These are phyloP conservation scores for Turritopsis rubra DNA, from an alignment of 30 jellyfish, hydroid and myxozoan species.

Conservation along the genomic window DNA sequence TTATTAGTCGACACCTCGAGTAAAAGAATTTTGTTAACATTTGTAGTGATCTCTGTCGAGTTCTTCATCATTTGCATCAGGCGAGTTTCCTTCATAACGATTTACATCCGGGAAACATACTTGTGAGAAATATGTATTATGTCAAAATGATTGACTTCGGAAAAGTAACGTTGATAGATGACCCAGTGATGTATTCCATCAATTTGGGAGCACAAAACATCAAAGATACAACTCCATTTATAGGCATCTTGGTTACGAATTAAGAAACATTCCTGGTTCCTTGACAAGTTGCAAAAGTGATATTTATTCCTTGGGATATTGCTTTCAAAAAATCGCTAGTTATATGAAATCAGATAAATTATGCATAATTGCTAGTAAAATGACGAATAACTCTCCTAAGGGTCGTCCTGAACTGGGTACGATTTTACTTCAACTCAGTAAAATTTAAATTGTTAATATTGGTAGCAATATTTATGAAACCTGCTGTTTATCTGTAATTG, in stretches of 20 bases:
- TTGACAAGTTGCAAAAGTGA: not conserved
- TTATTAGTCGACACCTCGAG: not conserved
- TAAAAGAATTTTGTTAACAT: not conserved
- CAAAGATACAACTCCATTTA: constrained; percentile 6
- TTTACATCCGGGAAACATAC: not conserved
- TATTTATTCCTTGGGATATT: not conserved
- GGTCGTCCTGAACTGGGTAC: not conserved
- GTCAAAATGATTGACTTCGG: not conserved
- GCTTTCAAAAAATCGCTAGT: not conserved
- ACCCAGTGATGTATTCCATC: not conserved
- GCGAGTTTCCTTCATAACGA: not conserved
- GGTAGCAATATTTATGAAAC: no score
- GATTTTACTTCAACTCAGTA: not conserved
- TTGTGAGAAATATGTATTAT: not conserved
- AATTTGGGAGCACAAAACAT: not conserved
- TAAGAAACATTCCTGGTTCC: not conserved
- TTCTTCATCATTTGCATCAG: not conserved
- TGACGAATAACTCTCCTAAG: not conserved
- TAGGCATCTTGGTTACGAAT: not conserved
- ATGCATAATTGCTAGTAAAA: not conserved
- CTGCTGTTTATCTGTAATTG: no score
- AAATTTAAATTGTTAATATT: no score
- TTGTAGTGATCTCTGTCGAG: not conserved
- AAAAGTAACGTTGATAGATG: not conserved
- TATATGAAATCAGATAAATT: not conserved